Evolutionary conservation across 2,113 vertebrate species (phyloP).

Genomic region (Alligator sinensis): DNA sequence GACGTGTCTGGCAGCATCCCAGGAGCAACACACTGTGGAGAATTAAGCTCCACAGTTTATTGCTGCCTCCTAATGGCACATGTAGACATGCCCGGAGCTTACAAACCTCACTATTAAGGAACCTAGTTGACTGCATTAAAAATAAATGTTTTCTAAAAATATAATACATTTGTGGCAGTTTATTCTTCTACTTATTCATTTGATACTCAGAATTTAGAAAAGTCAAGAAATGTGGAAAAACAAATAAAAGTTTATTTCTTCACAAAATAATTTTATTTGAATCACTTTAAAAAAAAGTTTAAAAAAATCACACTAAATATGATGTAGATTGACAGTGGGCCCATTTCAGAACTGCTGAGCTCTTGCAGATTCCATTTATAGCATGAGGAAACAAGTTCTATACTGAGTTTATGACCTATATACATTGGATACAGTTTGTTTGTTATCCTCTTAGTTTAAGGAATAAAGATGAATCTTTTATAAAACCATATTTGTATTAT

Average conservation of each 20-base stretch:
- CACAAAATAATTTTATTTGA: background rate
- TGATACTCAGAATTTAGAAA: background rate
- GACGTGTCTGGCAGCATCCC: too few species aligned
- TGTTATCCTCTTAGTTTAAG: background rate
- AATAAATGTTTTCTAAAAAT: background rate
- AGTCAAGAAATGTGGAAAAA: background rate
- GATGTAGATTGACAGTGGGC: background rate
- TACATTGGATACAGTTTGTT: background rate
- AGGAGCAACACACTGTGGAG: too few species aligned
- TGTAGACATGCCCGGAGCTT: background rate
- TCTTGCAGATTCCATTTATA: conserved; percentile 11
- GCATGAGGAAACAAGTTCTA: background rate
- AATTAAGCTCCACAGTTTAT: too few species aligned
- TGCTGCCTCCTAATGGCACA: too few species aligned
- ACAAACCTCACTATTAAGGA: background rate
- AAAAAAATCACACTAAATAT: background rate
- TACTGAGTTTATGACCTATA: conserved; percentile 15
- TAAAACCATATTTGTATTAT: background rate
- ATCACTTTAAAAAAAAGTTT: background rate
- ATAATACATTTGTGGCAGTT: background rate
- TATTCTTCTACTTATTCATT: background rate
- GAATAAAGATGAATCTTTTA: conserved; percentile 1
- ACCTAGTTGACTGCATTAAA: background rate
- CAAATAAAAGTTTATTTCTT: background rate
- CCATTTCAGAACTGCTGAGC: conserved; percentile 16